phyloP scores from a whole-genome alignment of 2,113 vertebrate species.

The Sinosuthora webbiana region DNA sequence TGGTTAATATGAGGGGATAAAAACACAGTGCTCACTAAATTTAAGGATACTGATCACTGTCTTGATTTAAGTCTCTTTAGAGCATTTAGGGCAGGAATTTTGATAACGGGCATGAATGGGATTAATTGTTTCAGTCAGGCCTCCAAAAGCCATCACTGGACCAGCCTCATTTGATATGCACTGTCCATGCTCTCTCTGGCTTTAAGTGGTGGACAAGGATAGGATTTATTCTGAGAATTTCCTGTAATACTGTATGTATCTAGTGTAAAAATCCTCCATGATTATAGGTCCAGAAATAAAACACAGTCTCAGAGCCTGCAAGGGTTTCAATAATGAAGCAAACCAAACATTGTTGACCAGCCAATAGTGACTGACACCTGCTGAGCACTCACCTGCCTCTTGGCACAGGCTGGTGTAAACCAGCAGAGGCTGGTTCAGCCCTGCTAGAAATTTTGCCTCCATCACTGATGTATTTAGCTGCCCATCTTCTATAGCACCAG shows the following conservation, averaged over 20 bases:
- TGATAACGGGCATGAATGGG: not conserved
- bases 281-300: not conserved
- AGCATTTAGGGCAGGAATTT: not conserved
- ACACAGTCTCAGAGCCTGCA: not conserved
- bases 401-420: not conserved
- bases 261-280: not conserved
- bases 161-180: accelerated
- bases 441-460: not conserved
- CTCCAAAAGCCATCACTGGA: not conserved
- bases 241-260: not conserved
- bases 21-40: not conserved
- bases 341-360: not conserved
- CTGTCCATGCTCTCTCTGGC: not conserved
- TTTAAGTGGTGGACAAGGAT: not conserved
- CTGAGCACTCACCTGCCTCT: not conserved
- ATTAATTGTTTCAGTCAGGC: not conserved
- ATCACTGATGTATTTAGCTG: not conserved
- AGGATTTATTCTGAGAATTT: not conserved
- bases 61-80: not conserved
- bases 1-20: not conserved
- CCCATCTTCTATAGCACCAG: not conserved
- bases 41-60: not conserved
- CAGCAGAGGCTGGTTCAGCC: not conserved
- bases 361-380: not conserved
- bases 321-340: not conserved